These are phyloP conservation scores for Drosophila picticornis DNA, from an alignment of 2,888 invertebrate species.

Conservation along the genomic window DNA sequence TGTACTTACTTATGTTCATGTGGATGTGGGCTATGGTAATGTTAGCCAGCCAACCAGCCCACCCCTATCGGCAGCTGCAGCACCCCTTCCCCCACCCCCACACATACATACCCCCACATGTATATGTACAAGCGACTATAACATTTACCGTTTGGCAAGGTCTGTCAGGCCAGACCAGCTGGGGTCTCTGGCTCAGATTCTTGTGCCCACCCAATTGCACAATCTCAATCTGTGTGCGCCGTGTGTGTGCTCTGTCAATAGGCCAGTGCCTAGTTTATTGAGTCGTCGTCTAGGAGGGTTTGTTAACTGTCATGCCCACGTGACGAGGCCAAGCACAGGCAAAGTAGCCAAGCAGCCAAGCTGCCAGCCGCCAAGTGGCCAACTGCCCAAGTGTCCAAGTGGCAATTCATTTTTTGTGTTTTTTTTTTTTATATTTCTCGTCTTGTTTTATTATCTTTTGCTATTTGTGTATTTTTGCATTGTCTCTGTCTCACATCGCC, in stretches of 20 bases:
- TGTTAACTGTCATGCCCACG: constrained; percentile 76
- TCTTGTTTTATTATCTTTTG: constrained; percentile 16
- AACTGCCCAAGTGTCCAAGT: constrained; percentile 70
- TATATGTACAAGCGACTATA: constrained; percentile 30
- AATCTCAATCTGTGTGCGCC: constrained; percentile 64
- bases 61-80: constrained; percentile 40
- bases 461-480: constrained; percentile 33
- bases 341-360: constrained; percentile 8
- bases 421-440: constrained; percentile 21
- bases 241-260: constrained; percentile 67
- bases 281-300: constrained; percentile 64
- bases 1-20: constrained; percentile 29
- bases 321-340: constrained; percentile 61
- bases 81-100: constrained; percentile 1
- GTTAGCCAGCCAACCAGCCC: constrained; percentile 55
- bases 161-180: constrained; percentile 70
- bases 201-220: constrained; percentile 76
- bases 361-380: constrained; percentile 24
- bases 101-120: constrained; percentile 16
- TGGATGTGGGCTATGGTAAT: constrained; percentile 73
- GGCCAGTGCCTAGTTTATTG: constrained; percentile 75
- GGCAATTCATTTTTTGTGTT: constrained; percentile 62
- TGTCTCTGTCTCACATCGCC: constrained; percentile 26
- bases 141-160: constrained; percentile 77
- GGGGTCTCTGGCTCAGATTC: constrained; percentile 68